Conservation (phyloP, 2,888 invertebrate species). For the Dryomyza anilis region DNA sequence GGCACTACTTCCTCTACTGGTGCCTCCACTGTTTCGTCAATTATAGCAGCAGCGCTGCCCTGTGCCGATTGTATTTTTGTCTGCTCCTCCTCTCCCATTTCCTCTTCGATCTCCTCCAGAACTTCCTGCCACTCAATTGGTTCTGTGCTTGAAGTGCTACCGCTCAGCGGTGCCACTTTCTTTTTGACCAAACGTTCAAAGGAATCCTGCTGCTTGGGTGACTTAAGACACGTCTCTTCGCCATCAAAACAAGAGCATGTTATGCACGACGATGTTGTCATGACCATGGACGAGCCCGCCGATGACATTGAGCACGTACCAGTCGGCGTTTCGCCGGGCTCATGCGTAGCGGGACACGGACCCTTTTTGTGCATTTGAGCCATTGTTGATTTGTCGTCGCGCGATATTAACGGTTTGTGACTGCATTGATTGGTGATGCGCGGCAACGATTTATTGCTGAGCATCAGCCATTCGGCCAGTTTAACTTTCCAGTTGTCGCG, state of each 20-base stretch:
- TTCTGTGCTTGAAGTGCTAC: slow-evolving; percentile 20
- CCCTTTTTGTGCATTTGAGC: slow-evolving; percentile 29
- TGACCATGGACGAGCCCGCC: slow-evolving; percentile 43
- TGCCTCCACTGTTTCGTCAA: background rate
- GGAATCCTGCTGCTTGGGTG: slow-evolving; percentile 14
- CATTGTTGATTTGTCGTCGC: slow-evolving; percentile 38
- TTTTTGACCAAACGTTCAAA: slow-evolving; percentile 27
- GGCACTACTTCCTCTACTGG: background rate
- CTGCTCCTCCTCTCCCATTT: slow-evolving; percentile 33
- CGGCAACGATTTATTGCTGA: slow-evolving; percentile 43
- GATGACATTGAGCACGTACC: slow-evolving; percentile 25
- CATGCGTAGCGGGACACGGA: slow-evolving; percentile 11
- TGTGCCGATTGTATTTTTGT: slow-evolving; percentile 1
- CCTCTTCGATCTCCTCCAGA: slow-evolving; percentile 28
- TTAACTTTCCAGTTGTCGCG: slow-evolving; percentile 46
- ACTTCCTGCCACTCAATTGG: slow-evolving; percentile 10
- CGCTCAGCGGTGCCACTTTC: slow-evolving; percentile 21
- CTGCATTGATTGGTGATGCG: slow-evolving; percentile 45
- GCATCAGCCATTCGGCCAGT: slow-evolving; percentile 44
- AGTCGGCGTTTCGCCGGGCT: background rate
- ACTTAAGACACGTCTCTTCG: slow-evolving; percentile 23
- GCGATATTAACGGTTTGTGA: slow-evolving; percentile 7
- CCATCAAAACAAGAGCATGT: slow-evolving; percentile 38
- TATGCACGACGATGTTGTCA: slow-evolving; percentile 46
- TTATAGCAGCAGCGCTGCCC: background rate